Percentiles rank a stretch among this genome's conserved stretches.
These are phyloP conservation scores for Psittacula cyanocephala DNA, from an alignment of 2,113 vertebrate species.

Conservation along the genomic window DNA sequence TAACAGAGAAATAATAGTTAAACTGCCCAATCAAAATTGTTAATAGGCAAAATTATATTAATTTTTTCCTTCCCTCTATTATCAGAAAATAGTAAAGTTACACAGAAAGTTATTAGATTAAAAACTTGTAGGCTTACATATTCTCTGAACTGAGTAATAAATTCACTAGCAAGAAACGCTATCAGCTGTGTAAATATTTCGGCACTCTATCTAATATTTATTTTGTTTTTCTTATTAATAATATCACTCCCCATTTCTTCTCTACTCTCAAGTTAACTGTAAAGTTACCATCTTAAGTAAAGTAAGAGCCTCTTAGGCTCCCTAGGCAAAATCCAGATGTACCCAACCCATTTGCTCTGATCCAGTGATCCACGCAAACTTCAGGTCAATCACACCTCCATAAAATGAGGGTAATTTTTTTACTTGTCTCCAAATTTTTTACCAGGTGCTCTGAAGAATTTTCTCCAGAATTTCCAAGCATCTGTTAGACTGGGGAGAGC, in stretches of 20 bases:
- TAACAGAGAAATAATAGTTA: neutral
- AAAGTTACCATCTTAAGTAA: neutral
- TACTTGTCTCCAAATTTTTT: neutral
- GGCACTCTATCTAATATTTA: neutral
- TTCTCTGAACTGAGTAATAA: neutral
- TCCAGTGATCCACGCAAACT: neutral
- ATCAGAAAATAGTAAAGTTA: neutral
- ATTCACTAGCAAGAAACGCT: neutral
- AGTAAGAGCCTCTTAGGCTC: neutral
- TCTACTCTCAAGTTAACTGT: neutral
- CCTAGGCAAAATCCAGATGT: neutral
- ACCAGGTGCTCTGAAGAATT: neutral
- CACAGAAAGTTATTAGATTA: neutral
- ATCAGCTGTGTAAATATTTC: neutral
- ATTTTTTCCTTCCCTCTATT: neutral
- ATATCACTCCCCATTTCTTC: neutral
- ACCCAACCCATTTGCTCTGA: neutral
- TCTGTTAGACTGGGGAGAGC: neutral
- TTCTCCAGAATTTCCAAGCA: conserved; percentile 41
- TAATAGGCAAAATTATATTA: neutral
- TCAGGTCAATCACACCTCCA: neutral
- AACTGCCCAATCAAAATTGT: neutral
- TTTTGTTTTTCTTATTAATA: neutral
- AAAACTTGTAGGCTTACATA: neutral
- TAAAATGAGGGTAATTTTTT: neutral